Conservation (phyloP, 2,888 invertebrate species). For the Syrphus vitripennis region DNA sequence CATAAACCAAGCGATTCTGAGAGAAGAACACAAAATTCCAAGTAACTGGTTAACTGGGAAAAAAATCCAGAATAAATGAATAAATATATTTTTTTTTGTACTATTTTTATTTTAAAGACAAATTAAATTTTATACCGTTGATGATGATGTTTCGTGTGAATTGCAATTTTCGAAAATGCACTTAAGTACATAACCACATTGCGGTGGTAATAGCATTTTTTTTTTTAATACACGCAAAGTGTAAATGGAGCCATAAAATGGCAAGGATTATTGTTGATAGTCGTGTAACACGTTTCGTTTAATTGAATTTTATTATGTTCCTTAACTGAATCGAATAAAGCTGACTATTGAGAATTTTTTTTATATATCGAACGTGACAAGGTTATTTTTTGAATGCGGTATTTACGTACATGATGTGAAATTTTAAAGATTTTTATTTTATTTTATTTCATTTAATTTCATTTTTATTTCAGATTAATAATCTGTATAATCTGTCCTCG, state of each 20-base stretch:
- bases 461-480: too few species aligned
- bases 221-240: neutral
- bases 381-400: neutral
- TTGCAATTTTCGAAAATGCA: conserved; percentile 4
- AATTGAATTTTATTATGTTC: conserved; percentile 9
- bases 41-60: too few species aligned
- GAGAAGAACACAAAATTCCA: too few species aligned
- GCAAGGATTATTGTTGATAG: conserved; percentile 1
- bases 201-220: neutral
- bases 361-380: neutral
- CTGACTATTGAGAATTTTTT: neutral
- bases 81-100: neutral
- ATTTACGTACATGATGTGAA: neutral
- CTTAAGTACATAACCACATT: neutral
- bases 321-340: neutral
- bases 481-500: too few species aligned
- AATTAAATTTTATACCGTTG: neutral
- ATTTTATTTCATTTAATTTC: too few species aligned
- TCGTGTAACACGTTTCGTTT: conserved; percentile 12
- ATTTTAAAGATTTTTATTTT: neutral
- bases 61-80: too few species aligned
- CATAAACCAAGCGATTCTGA: too few species aligned
- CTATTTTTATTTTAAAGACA: neutral
- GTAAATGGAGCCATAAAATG: neutral
- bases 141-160: neutral